Percentiles rank a stretch among this genome's conserved stretches.
Conservation (phyloP, 2,888 invertebrate genomes). For the Lottia scabra region DNA sequence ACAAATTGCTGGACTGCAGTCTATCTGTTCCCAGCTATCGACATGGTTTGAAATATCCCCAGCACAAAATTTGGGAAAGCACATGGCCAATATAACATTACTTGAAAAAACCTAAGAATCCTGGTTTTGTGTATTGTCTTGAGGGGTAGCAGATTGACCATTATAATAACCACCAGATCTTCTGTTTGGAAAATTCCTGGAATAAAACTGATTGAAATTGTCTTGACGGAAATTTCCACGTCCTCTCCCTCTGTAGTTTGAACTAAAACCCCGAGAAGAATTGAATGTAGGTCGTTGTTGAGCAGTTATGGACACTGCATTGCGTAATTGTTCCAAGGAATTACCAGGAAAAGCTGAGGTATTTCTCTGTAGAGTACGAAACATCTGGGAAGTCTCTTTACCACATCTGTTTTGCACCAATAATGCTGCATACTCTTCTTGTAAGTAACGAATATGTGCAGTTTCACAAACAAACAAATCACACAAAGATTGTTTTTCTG, state of each 20-base stretch:
- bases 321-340: not conserved
- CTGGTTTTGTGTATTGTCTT: no score
- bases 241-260: not conserved
- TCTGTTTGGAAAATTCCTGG: not conserved
- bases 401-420: constrained; percentile 22
- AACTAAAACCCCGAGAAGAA: not conserved
- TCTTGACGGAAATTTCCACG: not conserved
- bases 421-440: constrained; percentile 20
- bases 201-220: not conserved
- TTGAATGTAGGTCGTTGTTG: not conserved
- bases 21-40: no score
- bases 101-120: no score
- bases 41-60: no score
- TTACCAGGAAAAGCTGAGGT: not conserved
- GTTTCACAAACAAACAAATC: no score
- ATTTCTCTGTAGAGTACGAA: not conserved
- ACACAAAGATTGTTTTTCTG: no score
- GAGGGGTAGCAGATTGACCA: no score
- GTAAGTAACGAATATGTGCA: no score
- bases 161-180: no score
- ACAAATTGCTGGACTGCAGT: not conserved
- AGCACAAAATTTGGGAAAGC: no score
- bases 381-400: not conserved
- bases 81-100: no score
- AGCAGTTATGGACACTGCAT: not conserved